Base-by-base conservation (phyloP, 1,140 invertebrate genomes). In the Helicoverpa zea region DNA sequence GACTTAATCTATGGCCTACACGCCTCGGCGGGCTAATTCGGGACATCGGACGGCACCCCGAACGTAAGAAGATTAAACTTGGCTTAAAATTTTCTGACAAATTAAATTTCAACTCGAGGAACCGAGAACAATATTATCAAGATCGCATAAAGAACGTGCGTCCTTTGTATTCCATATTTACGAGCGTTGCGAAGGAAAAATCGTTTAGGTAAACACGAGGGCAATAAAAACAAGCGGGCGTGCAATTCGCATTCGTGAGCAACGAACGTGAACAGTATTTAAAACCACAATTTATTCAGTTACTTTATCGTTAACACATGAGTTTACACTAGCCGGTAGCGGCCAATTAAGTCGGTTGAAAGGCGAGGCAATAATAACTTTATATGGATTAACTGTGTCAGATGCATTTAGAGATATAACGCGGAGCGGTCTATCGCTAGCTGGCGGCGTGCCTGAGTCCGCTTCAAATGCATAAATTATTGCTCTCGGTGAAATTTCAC, bases 341-440 rank as follows among this genome's bases (percentile, higher is more conserved):
- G 82, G 86, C 84, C 86, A 91, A 91, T 91, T 91, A 91, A 89
- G 81, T 87, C 83, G 78, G 84, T 87, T 88, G 84, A 85, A 88
- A 88, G 86, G 82, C 86, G 85, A 86, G 81, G 84, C 81, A 83
- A 86, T 89, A 91, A 91, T 91, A 90, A 91, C 88, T 90, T 88
- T 89, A 91, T 90, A 89, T 88, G 84, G 88, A 90, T 89, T 88
- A 90, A 86, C 84, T 85, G 84, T 90, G 87, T 89, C 89, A 90
- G 87, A 90, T 90, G 83, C 89, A 87, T 89, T 90, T 86, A 85
- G 63, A 86, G 88, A 91, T 91, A 89, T 78, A 77, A 82, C 63
- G 70, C 70, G 66, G 79, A 80, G 77, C 72, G 64, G 83, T 84
- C 86, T 87, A 86, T 84, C 72, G 85, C 80, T 82, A 82, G 85